Conservation (phyloP, 23 tunicate species). For the Ascidia mentula region DNA sequence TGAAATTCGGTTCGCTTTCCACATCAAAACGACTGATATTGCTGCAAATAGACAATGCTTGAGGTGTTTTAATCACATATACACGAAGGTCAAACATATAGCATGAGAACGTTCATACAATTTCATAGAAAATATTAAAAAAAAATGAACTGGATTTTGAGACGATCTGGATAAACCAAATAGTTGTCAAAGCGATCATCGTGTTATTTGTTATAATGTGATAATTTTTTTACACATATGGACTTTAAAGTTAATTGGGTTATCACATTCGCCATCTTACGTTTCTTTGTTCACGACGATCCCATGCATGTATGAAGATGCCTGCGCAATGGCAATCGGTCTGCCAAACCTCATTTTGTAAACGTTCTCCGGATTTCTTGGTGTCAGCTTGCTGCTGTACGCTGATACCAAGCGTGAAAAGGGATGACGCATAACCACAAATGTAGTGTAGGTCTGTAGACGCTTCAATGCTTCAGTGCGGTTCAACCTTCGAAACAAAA, state of each 20-base stretch:
- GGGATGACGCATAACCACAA: constrained; percentile 62
- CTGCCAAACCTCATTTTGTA: constrained; percentile 18
- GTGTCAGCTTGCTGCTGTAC: constrained; percentile 42
- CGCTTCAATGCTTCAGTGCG: constrained; percentile 15
- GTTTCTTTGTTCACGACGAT: not conserved
- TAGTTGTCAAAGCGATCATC: no score
- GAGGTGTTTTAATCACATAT: no score
- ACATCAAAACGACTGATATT: no score
- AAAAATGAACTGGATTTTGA: no score
- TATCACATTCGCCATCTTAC: not conserved
- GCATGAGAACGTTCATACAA: no score
- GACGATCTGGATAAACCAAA: no score
- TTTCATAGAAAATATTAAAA: no score
- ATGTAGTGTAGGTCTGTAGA: constrained; percentile 44
- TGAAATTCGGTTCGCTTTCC: not conserved
- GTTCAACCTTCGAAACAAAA: not conserved
- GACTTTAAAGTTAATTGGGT: no score
- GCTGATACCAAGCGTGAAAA: constrained; percentile 64
- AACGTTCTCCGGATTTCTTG: not conserved
- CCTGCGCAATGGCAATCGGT: not conserved
- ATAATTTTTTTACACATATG: no score
- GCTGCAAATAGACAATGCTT: no score
- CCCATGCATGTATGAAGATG: not conserved
- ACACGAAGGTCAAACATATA: no score
- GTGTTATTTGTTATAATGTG: no score